Evolutionary conservation across 2,797 vertebrate genomes (phyloP).

Genomic region (Typhlichthys eigenmanni): DNA sequence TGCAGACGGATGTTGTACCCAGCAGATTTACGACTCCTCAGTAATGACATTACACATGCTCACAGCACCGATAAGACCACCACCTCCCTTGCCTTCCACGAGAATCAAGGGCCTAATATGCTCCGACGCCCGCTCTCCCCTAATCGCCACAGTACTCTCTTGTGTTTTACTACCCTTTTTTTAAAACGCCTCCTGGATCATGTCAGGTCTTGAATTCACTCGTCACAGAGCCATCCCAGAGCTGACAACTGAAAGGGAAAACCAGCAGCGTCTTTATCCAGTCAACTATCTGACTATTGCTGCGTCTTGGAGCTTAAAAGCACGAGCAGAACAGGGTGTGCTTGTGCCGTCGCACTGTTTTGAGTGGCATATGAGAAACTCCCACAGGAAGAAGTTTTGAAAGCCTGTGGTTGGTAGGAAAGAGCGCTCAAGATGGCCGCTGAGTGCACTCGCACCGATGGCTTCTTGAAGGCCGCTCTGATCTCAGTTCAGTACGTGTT

Average conservation of each 20-base stretch:
- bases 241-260: background rate
- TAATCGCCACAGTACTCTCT: conserved; percentile 8
- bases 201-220: background rate
- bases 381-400: conserved; percentile 53
- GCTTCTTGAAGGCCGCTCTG: conserved; percentile 18
- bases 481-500: background rate
- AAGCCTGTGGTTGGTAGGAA: conserved; percentile 37
- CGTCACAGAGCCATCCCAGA: conserved; percentile 1
- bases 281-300: background rate
- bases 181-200: conserved; percentile 2
- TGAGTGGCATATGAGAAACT: conserved; percentile 43
- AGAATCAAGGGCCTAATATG: conserved; percentile 6
- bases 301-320: background rate
- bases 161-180: conserved; percentile 6
- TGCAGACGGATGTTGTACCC: conserved; percentile 26
- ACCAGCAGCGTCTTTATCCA: background rate
- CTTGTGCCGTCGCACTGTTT: conserved; percentile 47
- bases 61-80: conserved; percentile 31
- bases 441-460: conserved; percentile 11
- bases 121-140: conserved; percentile 10
- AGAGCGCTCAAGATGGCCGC: conserved; percentile 28
- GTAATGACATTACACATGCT: conserved; percentile 37
- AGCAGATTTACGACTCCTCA: conserved; percentile 33
- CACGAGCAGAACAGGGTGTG: conserved; percentile 28
- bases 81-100: conserved; percentile 12